Evolutionary conservation across 2,113 vertebrate species (phyloP).

Genomic region (Willisornis vidua): DNA sequence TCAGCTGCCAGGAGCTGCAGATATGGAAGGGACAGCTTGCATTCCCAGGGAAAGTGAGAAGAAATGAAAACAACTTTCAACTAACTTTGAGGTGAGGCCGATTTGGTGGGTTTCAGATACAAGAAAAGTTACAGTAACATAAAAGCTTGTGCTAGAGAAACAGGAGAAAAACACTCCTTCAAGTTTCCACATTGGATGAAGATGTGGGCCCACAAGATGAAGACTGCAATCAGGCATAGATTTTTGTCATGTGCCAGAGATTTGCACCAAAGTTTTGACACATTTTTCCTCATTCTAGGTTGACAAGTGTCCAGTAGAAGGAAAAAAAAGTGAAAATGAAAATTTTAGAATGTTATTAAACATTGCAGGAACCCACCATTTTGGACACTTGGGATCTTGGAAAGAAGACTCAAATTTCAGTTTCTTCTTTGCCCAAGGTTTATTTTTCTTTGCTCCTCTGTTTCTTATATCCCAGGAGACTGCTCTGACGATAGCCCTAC

Average conservation of each 20-base stretch:
- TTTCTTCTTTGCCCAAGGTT: not conserved
- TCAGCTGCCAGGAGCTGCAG: not conserved
- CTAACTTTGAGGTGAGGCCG: not conserved
- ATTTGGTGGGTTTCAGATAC: not conserved
- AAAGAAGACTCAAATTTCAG: not conserved
- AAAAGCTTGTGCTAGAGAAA: not conserved
- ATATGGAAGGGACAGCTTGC: not conserved
- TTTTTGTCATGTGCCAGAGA: not conserved
- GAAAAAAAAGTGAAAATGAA: not conserved
- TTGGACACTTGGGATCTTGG: not conserved
- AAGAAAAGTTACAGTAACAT: not conserved
- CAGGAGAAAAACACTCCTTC: not conserved
- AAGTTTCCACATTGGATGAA: fast-evolving
- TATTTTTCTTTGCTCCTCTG: not conserved
- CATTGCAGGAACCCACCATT: not conserved
- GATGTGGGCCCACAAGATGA: not conserved
- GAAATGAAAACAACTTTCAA: not conserved
- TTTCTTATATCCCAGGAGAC: not conserved
- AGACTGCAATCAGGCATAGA: not conserved
- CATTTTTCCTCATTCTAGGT: not conserved
- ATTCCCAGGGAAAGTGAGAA: not conserved
- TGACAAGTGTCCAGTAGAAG: not conserved
- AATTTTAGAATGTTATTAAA: not conserved
- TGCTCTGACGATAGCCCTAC: not conserved
- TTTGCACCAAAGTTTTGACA: not conserved